These are phyloP conservation scores for Saguinus imperator DNA, from an alignment of 2,113 vertebrate genomes.

Conservation along the genomic window DNA sequence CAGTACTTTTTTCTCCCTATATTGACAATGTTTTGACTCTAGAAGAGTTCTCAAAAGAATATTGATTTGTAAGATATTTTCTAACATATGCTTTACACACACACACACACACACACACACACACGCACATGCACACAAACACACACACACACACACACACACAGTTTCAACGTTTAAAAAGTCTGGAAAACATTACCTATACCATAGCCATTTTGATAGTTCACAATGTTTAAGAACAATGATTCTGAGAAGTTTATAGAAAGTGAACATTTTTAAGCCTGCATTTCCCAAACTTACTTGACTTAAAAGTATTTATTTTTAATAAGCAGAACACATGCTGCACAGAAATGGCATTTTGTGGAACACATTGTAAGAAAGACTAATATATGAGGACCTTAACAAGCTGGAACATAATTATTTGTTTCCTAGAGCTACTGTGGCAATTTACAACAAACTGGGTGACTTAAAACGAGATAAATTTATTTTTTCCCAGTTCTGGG, in stretches of 20 bases:
- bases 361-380: neutral
- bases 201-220: neutral
- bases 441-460: neutral
- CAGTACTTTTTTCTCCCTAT: neutral
- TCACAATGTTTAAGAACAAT: neutral
- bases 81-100: neutral
- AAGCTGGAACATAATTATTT: neutral
- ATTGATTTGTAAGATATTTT: neutral
- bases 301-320: neutral
- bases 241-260: neutral
- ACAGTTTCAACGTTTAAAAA: neutral
- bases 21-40: neutral
- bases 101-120: fast-evolving
- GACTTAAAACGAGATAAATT: neutral
- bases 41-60: neutral
- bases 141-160: too few species aligned
- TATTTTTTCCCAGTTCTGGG: neutral
- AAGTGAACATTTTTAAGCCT: neutral
- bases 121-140: too few species aligned
- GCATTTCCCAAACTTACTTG: neutral
- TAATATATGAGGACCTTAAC: neutral
- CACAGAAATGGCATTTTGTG: neutral
- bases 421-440: neutral
- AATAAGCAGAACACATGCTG: neutral
- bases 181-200: neutral